These are phyloP conservation scores for Ichneumon xanthorius DNA, from an alignment of 2,888 invertebrate species.

Conservation along the genomic window DNA sequence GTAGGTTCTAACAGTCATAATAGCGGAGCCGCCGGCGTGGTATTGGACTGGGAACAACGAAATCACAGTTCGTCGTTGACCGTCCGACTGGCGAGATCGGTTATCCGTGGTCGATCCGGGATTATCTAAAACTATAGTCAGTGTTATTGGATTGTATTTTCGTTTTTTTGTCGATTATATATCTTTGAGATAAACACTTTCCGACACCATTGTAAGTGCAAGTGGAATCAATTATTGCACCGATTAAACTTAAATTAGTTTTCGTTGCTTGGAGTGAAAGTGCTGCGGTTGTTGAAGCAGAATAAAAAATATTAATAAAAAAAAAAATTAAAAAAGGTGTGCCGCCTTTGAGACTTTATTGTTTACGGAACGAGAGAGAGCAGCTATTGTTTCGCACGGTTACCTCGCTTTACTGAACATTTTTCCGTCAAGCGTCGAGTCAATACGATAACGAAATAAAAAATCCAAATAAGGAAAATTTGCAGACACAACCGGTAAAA, in stretches of 20 bases:
- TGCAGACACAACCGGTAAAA: not conserved
- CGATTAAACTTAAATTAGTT: not conserved
- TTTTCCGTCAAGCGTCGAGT: constrained; percentile 10
- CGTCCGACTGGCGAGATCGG: constrained; percentile 64
- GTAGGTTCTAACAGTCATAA: constrained; percentile 11
- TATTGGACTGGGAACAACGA: constrained; percentile 56
- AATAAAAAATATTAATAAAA: constrained; percentile 32
- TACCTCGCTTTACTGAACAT: constrained; percentile 16
- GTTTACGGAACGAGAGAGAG: constrained; percentile 22
- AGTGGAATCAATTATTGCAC: constrained; percentile 10
- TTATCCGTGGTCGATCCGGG: constrained; percentile 14
- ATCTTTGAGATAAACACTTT: not conserved
- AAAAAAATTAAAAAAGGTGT: constrained; percentile 11
- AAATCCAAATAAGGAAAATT: not conserved
- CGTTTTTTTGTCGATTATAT: not conserved
- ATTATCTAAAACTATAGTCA: not conserved
- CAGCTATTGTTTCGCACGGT: constrained; percentile 50
- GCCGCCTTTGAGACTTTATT: constrained; percentile 21
- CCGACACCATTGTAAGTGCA: not conserved
- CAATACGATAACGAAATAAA: constrained; percentile 14
- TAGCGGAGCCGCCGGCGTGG: not conserved
- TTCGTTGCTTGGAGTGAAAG: constrained; percentile 56
- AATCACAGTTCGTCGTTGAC: constrained; percentile 68
- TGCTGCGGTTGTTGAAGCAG: constrained; percentile 3
- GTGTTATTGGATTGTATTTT: not conserved